Percentiles rank a stretch among this genome's conserved stretches.
These are phyloP conservation scores for Sphaerophoria rueppellii DNA, from an alignment of 2,888 invertebrate species.

Conservation along the genomic window DNA sequence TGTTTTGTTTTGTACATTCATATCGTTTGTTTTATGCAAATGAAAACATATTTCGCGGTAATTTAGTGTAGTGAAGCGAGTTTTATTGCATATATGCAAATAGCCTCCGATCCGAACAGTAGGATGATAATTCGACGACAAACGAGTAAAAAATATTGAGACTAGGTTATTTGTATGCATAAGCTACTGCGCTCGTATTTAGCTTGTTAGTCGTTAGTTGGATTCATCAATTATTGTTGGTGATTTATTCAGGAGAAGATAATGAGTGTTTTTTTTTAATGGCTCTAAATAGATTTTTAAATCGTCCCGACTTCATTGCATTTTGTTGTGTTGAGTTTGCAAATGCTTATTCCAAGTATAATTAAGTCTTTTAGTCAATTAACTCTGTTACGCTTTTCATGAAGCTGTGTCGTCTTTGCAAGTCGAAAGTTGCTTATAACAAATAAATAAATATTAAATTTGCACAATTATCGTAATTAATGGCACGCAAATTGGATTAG, in stretches of 20 bases:
- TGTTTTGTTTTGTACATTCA: not conserved
- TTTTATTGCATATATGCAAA: constrained; percentile 30
- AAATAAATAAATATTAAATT: too few species aligned
- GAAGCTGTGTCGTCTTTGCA: too few species aligned
- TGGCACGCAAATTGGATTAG: too few species aligned
- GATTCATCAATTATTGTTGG: constrained; percentile 12
- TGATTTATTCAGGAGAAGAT: not conserved
- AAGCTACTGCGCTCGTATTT: not conserved
- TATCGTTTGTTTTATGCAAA: constrained; percentile 16
- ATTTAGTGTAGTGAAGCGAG: constrained; percentile 12
- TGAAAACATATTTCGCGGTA: constrained; percentile 21
- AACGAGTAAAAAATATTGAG: not conserved
- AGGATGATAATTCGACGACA: not conserved
- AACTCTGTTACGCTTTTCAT: too few species aligned
- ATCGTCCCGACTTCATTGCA: not conserved
- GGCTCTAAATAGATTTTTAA: not conserved
- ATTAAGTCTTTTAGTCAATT: too few species aligned
- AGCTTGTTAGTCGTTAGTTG: not conserved
- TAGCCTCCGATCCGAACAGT: not conserved
- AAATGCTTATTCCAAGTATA: not conserved
- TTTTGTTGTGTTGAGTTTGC: not conserved
- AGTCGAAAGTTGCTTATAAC: too few species aligned
- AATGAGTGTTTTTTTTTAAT: not conserved
- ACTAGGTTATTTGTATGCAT: constrained; percentile 11
- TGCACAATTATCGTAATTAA: too few species aligned